These are phyloP conservation scores for Sinocyclocheilus grahami DNA, from an alignment of 2,113 vertebrate species.

Conservation along the genomic window DNA sequence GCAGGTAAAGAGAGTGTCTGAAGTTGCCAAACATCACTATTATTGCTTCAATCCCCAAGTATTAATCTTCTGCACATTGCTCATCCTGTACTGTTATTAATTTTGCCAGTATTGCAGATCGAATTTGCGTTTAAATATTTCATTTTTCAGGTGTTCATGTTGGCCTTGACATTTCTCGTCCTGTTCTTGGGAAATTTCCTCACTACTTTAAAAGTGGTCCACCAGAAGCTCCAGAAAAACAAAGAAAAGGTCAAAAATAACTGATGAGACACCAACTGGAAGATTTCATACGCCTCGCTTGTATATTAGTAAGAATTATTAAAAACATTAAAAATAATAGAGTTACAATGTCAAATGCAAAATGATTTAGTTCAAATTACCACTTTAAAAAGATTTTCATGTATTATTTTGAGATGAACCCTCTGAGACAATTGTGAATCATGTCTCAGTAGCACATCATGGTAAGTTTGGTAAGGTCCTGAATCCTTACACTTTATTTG, in stretches of 20 bases:
- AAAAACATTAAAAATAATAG: not conserved
- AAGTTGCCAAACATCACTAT: not conserved
- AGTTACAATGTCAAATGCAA: not conserved
- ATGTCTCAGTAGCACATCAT: not conserved
- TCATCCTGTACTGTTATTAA: not conserved
- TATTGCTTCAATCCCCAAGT: not conserved
- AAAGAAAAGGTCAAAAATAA: constrained; percentile 77
- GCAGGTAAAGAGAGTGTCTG: constrained; percentile 80
- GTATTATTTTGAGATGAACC: no score
- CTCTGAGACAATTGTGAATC: no score
- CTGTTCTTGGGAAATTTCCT: constrained; percentile 97
- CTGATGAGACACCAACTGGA: constrained; percentile 62
- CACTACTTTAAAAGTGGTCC: constrained; percentile 94
- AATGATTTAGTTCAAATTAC: not conserved
- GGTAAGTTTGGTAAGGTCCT: no score
- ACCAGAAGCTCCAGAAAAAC: constrained; percentile 91
- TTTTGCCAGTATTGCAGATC: not conserved
- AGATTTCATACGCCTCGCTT: not conserved
- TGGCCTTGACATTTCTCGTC: constrained; percentile 90
- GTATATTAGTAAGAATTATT: not conserved
- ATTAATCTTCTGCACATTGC: not conserved
- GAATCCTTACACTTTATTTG: not conserved
- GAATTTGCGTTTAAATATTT: not conserved
- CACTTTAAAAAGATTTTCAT: not conserved
- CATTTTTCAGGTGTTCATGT: constrained; percentile 84